Conservation (phyloP, 1,140 invertebrate genomes). For the Antheraea mylitta region DNA sequence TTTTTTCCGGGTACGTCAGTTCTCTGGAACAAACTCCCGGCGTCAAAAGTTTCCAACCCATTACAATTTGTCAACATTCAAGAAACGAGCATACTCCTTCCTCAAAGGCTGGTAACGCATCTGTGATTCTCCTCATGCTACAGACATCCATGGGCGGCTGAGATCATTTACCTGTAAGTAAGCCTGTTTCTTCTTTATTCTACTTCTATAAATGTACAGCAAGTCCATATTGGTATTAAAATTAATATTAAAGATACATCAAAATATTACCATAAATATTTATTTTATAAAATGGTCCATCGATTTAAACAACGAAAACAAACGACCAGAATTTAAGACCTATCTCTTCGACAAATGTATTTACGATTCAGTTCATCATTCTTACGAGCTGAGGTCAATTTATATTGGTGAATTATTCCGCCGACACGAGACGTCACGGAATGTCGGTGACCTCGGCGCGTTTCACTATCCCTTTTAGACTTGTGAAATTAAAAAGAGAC, state of each 20-base stretch:
- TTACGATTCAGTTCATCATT: background rate
- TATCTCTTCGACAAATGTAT: background rate
- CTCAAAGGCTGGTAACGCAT: too few relatives aligned
- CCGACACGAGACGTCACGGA: slow-evolving; percentile 28
- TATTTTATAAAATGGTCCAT: background rate
- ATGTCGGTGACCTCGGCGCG: slow-evolving; percentile 51
- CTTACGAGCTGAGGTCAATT: slow-evolving; percentile 17
- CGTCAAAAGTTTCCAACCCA: too few relatives aligned
- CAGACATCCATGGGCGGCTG: too few relatives aligned
- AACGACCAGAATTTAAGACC: background rate
- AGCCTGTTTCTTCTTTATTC: too few relatives aligned
- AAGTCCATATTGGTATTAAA: background rate
- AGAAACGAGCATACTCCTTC: too few relatives aligned
- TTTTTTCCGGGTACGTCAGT: too few relatives aligned
- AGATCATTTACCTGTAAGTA: too few relatives aligned
- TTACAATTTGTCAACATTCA: too few relatives aligned
- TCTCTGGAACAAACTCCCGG: too few relatives aligned
- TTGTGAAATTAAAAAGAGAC: slow-evolving; percentile 33
- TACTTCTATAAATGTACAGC: too few relatives aligned
- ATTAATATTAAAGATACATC: background rate
- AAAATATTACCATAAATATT: too few relatives aligned
- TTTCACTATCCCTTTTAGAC: slow-evolving; percentile 29
- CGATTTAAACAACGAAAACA: slow-evolving; percentile 8
- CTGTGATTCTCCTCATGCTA: too few relatives aligned
- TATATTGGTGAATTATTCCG: slow-evolving; percentile 14